Percentiles rank a stretch among this genome's conserved stretches.
Conservation (phyloP, 2,888 invertebrate species). For the Drosophila austrosaltans region DNA sequence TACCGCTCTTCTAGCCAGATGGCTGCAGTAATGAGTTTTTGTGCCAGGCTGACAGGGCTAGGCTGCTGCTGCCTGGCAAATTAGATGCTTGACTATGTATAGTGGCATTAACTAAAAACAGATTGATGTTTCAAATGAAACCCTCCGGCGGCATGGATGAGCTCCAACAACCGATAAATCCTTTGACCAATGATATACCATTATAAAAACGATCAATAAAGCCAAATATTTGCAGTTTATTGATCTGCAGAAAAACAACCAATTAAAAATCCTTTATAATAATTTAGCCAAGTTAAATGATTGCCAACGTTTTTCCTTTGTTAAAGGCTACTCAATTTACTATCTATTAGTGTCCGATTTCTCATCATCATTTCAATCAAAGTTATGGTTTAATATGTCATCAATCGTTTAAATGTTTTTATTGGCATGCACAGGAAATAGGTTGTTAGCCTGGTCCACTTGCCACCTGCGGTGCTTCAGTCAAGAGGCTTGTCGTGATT, state of each 20-base stretch:
- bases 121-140: slow-evolving; percentile 4
- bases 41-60: slow-evolving; percentile 26
- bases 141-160: not conserved
- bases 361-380: too few species aligned
- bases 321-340: too few species aligned
- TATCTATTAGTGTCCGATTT: too few species aligned
- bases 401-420: slow-evolving; percentile 7
- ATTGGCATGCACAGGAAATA: not conserved
- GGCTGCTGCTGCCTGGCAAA: not conserved
- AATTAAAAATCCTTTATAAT: too few species aligned
- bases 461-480: slow-evolving; percentile 1
- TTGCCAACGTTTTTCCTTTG: too few species aligned
- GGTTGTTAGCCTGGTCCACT: not conserved
- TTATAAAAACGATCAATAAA: too few species aligned
- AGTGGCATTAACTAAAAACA: slow-evolving; percentile 10
- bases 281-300: too few species aligned
- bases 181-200: too few species aligned
- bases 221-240: too few species aligned
- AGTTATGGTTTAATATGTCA: not conserved
- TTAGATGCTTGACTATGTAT: slow-evolving; percentile 13
- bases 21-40: slow-evolving; percentile 64
- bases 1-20: slow-evolving; percentile 11
- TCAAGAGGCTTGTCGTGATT: slow-evolving; percentile 40
- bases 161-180: too few species aligned
- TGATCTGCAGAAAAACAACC: too few species aligned